Percentiles rank a stretch among this genome's conserved stretches.
Evolutionary conservation across 2,113 vertebrate species (phyloP).

Genomic region (Naja naja): DNA sequence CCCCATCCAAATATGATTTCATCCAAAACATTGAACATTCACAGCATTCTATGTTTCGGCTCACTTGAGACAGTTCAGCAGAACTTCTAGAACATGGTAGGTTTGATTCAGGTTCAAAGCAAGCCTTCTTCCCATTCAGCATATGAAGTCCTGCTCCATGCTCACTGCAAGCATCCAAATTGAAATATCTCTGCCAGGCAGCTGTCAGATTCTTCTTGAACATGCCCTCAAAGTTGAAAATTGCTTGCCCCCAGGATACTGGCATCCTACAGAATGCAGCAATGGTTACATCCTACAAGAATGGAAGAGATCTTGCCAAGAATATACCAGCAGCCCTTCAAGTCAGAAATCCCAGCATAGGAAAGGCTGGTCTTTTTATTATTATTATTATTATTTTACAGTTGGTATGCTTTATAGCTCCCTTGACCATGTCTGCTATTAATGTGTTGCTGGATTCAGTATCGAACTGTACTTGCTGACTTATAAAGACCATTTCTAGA

Average conservation of each 20-base stretch:
- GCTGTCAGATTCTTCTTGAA: neutral
- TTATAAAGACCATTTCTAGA: neutral
- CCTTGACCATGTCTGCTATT: constrained; percentile 9
- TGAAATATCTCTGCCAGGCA: neutral
- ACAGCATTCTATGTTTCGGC: neutral
- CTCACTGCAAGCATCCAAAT: neutral
- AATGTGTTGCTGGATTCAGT: neutral
- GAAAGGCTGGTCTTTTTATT: neutral
- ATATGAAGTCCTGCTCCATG: neutral
- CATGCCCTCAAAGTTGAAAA: neutral
- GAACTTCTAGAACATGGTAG: neutral
- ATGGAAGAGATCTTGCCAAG: neutral
- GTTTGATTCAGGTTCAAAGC: neutral
- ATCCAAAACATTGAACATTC: neutral
- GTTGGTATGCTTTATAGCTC: neutral
- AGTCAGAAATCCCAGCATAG: constrained; percentile 1
- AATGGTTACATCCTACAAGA: too few relatives aligned
- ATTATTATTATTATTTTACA: neutral
- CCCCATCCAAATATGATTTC: neutral
- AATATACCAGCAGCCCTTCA: neutral
- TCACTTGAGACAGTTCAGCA: neutral
- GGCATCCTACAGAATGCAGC: neutral
- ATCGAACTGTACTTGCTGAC: neutral
- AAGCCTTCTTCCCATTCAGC: neutral
- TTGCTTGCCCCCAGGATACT: rapidly evolving